Evolutionary conservation across 2,113 vertebrate genomes (phyloP).

Genomic region (Sturnira hondurensis): DNA sequence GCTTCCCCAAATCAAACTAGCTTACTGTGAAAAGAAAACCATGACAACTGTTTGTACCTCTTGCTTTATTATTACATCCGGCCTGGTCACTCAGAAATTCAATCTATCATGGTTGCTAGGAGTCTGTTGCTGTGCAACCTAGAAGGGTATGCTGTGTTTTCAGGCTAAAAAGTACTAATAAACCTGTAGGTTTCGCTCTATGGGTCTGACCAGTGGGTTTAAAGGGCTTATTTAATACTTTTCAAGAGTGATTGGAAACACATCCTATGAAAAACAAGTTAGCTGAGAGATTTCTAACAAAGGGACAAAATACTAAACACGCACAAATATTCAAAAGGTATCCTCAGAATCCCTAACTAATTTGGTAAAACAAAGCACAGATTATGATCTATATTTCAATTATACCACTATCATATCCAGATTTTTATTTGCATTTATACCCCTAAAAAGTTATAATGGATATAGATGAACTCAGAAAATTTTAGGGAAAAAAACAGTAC

Average conservation of each 20-base stretch:
- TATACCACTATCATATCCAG: conserved; percentile 42
- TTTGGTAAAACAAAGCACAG: conserved; percentile 71
- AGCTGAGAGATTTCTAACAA: conserved; percentile 68
- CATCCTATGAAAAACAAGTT: conserved; percentile 73
- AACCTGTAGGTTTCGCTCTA: conserved; percentile 77
- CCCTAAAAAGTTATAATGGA: conserved; percentile 18
- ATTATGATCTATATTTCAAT: conserved; percentile 73
- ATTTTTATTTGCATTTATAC: conserved; percentile 14
- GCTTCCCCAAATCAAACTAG: conserved; percentile 71
- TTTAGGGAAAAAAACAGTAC: neutral
- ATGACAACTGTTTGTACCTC: conserved; percentile 85
- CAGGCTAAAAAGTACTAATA: conserved; percentile 80
- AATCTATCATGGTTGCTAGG: conserved; percentile 85
- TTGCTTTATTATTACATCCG: conserved; percentile 84
- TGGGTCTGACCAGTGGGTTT: conserved; percentile 75
- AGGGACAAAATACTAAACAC: conserved; percentile 58
- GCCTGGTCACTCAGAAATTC: conserved; percentile 85
- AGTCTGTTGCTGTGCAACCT: conserved; percentile 85
- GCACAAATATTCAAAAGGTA: conserved; percentile 66
- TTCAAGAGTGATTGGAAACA: conserved; percentile 69
- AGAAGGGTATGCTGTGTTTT: conserved; percentile 83
- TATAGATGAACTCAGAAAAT: conserved; percentile 14
- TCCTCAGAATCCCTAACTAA: conserved; percentile 51
- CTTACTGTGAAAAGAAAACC: conserved; percentile 82
- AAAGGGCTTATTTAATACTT: conserved; percentile 79